Evolutionary conservation across 2,888 invertebrate genomes (phyloP).

Genomic region (Achlya flavicornis): DNA sequence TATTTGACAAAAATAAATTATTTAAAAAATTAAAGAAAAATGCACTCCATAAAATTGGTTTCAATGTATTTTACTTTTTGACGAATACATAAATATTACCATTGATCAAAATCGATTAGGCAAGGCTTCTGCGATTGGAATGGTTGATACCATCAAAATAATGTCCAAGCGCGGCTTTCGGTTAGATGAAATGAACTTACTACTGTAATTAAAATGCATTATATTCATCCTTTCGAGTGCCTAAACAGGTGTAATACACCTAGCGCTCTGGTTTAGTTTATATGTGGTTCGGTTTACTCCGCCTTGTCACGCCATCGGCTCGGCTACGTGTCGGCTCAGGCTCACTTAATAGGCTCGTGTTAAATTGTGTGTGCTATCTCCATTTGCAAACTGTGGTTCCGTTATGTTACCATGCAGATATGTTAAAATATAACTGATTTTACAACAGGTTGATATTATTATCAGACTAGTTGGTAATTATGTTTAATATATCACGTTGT

Average conservation of each 20-base stretch:
- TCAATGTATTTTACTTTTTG: conserved; percentile 19
- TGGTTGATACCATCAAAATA: too few species aligned
- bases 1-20: conserved; percentile 40
- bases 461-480: not conserved
- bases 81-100: not conserved
- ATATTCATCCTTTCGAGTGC: conserved; percentile 48
- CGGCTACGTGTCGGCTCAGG: conserved; percentile 44
- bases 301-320: conserved; percentile 67
- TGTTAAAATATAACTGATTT: not conserved
- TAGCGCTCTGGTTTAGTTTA: conserved; percentile 46
- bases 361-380: conserved; percentile 75
- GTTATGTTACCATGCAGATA: conserved; percentile 42
- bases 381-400: conserved; percentile 52
- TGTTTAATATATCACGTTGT: not conserved
- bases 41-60: conserved; percentile 38
- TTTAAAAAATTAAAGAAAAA: conserved; percentile 41
- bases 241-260: conserved; percentile 66
- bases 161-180: not conserved
- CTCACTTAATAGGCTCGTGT: conserved; percentile 55
- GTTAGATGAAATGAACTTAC: conserved; percentile 18
- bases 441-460: not conserved
- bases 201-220: conserved; percentile 42
- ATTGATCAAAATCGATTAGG: not conserved
- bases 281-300: conserved; percentile 58
- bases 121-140: too few species aligned